Conservation (phyloP, 2,797 vertebrate genomes). For the Schizothorax lantsangensis region DNA sequence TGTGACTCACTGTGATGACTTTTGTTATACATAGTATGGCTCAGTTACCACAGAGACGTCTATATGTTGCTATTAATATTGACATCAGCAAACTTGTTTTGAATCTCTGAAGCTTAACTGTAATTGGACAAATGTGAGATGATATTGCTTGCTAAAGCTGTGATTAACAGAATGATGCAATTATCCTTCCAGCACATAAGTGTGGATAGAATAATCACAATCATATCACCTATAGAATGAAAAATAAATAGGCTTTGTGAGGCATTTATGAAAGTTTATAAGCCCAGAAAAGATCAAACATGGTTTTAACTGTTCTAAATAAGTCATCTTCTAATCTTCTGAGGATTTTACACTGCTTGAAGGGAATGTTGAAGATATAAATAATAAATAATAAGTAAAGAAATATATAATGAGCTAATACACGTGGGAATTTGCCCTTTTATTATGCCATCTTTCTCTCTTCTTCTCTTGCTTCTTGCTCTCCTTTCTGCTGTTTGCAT, state of each 20-base stretch:
- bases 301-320: background rate
- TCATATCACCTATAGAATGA: slow-evolving; percentile 18
- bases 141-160: slow-evolving; percentile 18
- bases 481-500: background rate
- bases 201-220: slow-evolving; percentile 21
- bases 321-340: background rate
- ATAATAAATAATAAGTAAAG: too few species aligned
- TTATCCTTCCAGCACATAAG: slow-evolving; percentile 14
- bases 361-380: background rate
- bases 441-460: background rate
- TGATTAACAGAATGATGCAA: slow-evolving; percentile 28
- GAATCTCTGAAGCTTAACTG: background rate
- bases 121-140: slow-evolving; percentile 28
- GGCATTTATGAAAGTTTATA: background rate
- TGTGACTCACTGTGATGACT: slow-evolving; percentile 19
- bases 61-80: slow-evolving; percentile 31
- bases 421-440: background rate
- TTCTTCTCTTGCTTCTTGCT: background rate
- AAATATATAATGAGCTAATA: background rate
- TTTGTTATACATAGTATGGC: slow-evolving; percentile 19
- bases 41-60: slow-evolving; percentile 32
- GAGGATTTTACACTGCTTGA: background rate
- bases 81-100: background rate
- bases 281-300: background rate
- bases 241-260: slow-evolving; percentile 28